These are phyloP conservation scores for Danio kyathit DNA, from an alignment of 2,797 vertebrate genomes.

Conservation along the genomic window DNA sequence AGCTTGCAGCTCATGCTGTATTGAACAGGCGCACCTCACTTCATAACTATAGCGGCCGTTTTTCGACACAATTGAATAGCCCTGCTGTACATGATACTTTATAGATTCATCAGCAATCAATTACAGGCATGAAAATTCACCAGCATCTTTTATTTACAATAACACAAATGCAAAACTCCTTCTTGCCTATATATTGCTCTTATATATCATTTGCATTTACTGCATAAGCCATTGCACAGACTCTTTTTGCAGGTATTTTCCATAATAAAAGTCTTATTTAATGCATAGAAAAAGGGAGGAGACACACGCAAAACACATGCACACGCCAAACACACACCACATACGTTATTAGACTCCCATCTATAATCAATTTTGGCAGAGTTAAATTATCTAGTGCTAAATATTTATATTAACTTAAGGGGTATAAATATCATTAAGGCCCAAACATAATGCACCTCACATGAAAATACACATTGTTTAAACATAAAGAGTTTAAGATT, in stretches of 20 bases:
- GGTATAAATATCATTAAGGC: slow-evolving; percentile 53
- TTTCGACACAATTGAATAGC: too few relatives aligned
- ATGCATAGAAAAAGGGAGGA: slow-evolving; percentile 60
- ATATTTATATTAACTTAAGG: slow-evolving; percentile 53
- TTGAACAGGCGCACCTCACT: too few relatives aligned
- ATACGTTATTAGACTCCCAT: slow-evolving; percentile 21
- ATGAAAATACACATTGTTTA: slow-evolving; percentile 19
- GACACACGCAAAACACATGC: slow-evolving; percentile 3
- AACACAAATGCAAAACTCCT: slow-evolving; percentile 62
- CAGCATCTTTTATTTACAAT: slow-evolving; percentile 71
- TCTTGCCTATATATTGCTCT: slow-evolving; percentile 53
- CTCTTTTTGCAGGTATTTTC: slow-evolving; percentile 54
- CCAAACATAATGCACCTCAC: slow-evolving; percentile 44
- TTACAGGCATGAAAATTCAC: slow-evolving; percentile 62
- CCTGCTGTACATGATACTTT: background rate
- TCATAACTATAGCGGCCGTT: too few relatives aligned
- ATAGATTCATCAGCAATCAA: background rate
- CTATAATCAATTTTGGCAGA: slow-evolving; percentile 61
- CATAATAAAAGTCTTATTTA: slow-evolving; percentile 75
- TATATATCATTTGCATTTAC: slow-evolving; percentile 34
- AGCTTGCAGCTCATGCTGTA: too few relatives aligned
- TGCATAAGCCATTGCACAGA: slow-evolving; percentile 67
- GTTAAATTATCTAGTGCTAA: slow-evolving; percentile 58
- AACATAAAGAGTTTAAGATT: slow-evolving; percentile 18
- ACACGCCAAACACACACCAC: background rate